Percentiles rank a stretch among this genome's conserved stretches.
Conservation (phyloP, 2,113 vertebrate species). For the Odocoileus hemionus region DNA sequence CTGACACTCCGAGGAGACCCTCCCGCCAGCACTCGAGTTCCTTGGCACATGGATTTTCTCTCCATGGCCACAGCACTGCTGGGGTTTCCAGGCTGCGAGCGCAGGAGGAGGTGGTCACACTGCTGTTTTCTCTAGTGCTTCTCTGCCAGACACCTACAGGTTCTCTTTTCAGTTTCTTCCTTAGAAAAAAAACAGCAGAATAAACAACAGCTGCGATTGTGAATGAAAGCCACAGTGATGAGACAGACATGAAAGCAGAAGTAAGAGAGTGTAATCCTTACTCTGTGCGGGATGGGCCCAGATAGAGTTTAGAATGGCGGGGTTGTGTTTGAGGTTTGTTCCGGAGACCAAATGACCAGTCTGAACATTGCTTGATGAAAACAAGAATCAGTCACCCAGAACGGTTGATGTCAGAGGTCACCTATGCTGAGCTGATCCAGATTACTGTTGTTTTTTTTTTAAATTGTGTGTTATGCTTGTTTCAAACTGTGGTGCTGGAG, state of each 20-base stretch:
- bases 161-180: background rate
- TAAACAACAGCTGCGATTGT: background rate
- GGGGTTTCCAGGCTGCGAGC: background rate
- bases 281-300: background rate
- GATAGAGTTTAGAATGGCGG: background rate
- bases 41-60: background rate
- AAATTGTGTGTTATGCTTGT: no score
- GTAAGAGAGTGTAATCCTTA: background rate
- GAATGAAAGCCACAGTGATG: background rate
- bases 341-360: background rate
- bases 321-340: background rate
- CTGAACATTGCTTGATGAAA: background rate
- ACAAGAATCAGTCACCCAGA: background rate
- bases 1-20: background rate
- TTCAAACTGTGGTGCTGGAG: background rate
- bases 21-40: background rate
- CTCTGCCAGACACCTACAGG: background rate
- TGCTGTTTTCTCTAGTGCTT: background rate
- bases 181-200: background rate
- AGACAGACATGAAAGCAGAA: background rate
- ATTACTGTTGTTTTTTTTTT: background rate
- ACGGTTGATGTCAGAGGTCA: no score
- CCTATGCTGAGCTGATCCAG: no score
- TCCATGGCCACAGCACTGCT: background rate
- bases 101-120: background rate